phyloP scores from a whole-genome alignment of 2,797 vertebrate genomes.

The Chiloscyllium punctatum region DNA sequence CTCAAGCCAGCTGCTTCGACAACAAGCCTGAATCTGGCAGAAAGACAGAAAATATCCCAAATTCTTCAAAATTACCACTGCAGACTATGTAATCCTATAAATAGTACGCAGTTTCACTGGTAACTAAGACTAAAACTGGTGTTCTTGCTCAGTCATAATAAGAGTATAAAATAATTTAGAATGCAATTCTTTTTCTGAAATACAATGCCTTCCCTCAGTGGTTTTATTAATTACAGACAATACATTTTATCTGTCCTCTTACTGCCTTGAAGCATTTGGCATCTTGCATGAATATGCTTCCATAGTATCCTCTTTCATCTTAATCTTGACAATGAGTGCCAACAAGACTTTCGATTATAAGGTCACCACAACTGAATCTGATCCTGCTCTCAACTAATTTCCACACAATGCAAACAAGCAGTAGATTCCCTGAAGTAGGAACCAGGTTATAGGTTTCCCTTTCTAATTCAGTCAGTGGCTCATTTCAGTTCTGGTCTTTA shows the following conservation, averaged over 20 bases:
- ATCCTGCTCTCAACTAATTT: not conserved
- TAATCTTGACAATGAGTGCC: not conserved
- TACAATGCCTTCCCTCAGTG: no score
- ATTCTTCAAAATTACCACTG: not conserved
- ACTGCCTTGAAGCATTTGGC: not conserved
- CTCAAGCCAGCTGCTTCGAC: not conserved
- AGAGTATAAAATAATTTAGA: not conserved
- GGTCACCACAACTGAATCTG: not conserved
- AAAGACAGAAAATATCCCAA: not conserved
- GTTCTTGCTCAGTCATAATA: not conserved
- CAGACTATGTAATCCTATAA: not conserved
- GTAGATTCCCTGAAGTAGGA: not conserved
- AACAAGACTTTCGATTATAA: not conserved
- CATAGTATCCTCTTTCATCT: not conserved
- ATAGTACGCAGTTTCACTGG: not conserved
- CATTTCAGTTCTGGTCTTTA: not conserved
- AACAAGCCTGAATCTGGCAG: not conserved
- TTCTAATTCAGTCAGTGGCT: no score
- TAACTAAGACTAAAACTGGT: not conserved
- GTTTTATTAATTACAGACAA: not conserved
- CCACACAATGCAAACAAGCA: not conserved
- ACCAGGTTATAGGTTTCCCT: not conserved
- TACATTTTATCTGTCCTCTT: not conserved
- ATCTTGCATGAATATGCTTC: not conserved
- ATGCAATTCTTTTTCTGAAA: not conserved